Conservation (phyloP, 1,140 invertebrate species). For the Oppia nitens region DNA sequence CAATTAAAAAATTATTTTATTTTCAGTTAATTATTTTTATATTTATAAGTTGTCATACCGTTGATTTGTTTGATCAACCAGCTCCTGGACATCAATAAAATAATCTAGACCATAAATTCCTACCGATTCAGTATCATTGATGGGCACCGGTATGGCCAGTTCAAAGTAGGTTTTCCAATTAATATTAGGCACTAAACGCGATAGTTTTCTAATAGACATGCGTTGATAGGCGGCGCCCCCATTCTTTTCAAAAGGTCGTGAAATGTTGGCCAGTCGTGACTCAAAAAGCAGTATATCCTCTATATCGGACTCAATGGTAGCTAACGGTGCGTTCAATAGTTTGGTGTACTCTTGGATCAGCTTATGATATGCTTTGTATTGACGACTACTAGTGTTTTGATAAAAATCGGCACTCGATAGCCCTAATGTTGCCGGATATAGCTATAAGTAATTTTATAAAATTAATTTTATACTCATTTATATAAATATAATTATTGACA, state of each 20-base stretch:
- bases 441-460: constrained; percentile 31
- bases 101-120: constrained; percentile 16
- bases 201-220: constrained; percentile 51
- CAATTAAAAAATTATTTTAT: neutral
- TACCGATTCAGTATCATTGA: constrained; percentile 11
- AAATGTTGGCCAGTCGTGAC: constrained; percentile 49
- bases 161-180: constrained; percentile 15
- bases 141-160: constrained; percentile 6
- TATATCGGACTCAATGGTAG: constrained; percentile 43
- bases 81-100: constrained; percentile 15
- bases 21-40: neutral
- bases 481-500: no score
- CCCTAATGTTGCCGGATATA: constrained; percentile 71
- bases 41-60: neutral
- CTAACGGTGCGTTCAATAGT: constrained; percentile 43
- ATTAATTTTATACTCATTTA: no score
- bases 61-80: constrained; percentile 2
- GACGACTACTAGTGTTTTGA: constrained; percentile 39
- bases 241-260: constrained; percentile 53
- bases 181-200: constrained; percentile 39
- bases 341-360: constrained; percentile 38
- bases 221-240: constrained; percentile 57
- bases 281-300: constrained; percentile 64
- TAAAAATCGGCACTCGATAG: constrained; percentile 71
- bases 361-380: constrained; percentile 52